Evolutionary conservation across 1,140 invertebrate genomes (phyloP).

Genomic region (Philopotamus ludificatus): DNA sequence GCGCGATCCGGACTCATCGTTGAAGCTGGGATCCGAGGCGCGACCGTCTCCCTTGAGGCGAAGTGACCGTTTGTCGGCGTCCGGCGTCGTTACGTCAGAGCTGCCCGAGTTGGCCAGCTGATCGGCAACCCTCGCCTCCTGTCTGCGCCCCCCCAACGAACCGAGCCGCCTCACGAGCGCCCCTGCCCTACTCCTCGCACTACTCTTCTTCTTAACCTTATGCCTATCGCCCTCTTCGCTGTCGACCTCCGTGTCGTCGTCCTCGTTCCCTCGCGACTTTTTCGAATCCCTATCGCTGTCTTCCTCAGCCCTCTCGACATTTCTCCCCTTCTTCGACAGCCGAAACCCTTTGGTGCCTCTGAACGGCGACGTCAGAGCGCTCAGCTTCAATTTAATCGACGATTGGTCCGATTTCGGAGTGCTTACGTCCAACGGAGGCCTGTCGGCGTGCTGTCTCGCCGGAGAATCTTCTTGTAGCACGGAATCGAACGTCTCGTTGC

Average conservation of each 20-base stretch:
- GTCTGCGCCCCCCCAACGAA: constrained; percentile 23
- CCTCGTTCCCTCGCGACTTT: constrained; percentile 27
- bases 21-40: constrained; percentile 25
- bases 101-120: constrained; percentile 29
- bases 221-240: constrained; percentile 31
- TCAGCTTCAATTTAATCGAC: constrained; percentile 27
- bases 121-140: constrained; percentile 9
- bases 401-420: constrained; percentile 22
- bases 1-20: constrained; percentile 31
- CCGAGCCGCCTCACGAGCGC: constrained; percentile 32
- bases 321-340: constrained; percentile 26
- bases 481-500: constrained; percentile 37
- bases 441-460: constrained; percentile 24
- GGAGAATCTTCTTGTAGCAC: too few species aligned
- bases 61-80: too few species aligned
- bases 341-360: constrained; percentile 29
- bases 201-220: constrained; percentile 38
- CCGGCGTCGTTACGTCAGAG: constrained; percentile 35
- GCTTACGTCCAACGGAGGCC: constrained; percentile 18
- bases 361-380: constrained; percentile 35
- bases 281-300: constrained; percentile 30
- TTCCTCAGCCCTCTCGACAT: constrained; percentile 28
- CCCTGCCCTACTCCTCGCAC: constrained; percentile 33
- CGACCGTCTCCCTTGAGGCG: too few species aligned
- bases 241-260: constrained; percentile 23